A percentile compares a stretch with the other conserved stretches of the same genome.
Evolutionary conservation across 2,797 vertebrate species (phyloP).

Genomic region (Rhincodon typus): DNA sequence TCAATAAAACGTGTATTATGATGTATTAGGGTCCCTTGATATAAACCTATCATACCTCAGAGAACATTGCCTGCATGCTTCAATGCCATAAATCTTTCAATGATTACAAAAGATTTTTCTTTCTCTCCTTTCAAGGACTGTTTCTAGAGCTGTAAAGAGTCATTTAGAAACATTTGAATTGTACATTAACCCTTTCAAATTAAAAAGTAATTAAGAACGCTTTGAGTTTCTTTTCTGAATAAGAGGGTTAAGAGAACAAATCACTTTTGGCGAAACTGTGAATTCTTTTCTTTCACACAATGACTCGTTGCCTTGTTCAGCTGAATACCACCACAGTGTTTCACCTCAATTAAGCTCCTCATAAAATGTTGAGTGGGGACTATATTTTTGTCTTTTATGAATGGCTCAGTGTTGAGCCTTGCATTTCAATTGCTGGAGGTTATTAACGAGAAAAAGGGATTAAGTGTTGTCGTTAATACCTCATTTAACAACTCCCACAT

Average conservation of each 20-base stretch:
- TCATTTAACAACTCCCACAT: constrained; percentile 45
- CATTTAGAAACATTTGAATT: constrained; percentile 60
- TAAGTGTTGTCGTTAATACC: constrained; percentile 46
- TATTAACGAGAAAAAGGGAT: constrained; percentile 49
- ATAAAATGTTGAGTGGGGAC: constrained; percentile 54
- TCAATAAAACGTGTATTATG: not conserved
- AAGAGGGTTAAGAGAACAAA: constrained; percentile 60
- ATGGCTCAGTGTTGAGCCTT: constrained; percentile 49
- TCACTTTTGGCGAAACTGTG: constrained; percentile 62
- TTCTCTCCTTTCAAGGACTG: constrained; percentile 42
- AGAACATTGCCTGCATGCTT: constrained; percentile 39
- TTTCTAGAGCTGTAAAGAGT: constrained; percentile 50
- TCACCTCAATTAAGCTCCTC: constrained; percentile 56
- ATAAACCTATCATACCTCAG: not conserved
- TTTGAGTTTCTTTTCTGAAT: constrained; percentile 45
- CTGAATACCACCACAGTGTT: constrained; percentile 52
- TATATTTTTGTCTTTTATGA: constrained; percentile 50
- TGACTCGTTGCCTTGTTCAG: constrained; percentile 51
- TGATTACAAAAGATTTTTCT: constrained; percentile 48
- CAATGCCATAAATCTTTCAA: constrained; percentile 50
- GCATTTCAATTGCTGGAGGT: constrained; percentile 50
- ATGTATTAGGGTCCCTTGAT: not conserved
- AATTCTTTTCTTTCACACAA: constrained; percentile 54
- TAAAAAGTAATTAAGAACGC: constrained; percentile 57
- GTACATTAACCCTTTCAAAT: constrained; percentile 58